These are phyloP conservation scores for Chesias legatella DNA, from an alignment of 2,888 invertebrate genomes.

Conservation along the genomic window DNA sequence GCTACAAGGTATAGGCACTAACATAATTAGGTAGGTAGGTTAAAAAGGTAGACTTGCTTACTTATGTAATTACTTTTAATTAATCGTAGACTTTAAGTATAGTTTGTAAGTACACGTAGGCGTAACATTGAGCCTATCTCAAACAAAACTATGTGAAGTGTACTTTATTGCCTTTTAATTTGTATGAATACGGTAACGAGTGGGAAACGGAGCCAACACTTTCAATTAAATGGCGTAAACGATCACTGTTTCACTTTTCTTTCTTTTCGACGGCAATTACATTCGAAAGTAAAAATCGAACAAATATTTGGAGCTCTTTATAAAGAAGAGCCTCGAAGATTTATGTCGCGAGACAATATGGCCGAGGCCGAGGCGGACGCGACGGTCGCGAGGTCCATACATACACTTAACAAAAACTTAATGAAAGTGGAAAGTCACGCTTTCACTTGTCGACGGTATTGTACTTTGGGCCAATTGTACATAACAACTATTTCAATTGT, in stretches of 20 bases:
- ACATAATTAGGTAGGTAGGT: too few species aligned
- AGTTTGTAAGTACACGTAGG: too few species aligned
- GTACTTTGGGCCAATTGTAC: constrained; percentile 66
- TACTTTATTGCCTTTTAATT: neutral
- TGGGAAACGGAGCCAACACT: constrained; percentile 18
- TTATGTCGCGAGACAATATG: constrained; percentile 76
- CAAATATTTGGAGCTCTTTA: constrained; percentile 49
- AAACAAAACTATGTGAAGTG: too few species aligned
- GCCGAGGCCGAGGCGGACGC: too few species aligned
- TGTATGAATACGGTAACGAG: constrained; percentile 10
- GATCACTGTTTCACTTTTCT: constrained; percentile 34
- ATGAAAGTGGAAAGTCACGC: constrained; percentile 79
- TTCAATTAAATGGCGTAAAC: constrained; percentile 24
- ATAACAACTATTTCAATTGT: constrained; percentile 53
- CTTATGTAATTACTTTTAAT: too few species aligned
- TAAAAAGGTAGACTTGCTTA: too few species aligned
- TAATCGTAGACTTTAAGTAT: too few species aligned
- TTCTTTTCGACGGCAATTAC: constrained; percentile 38
- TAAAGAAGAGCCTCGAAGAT: constrained; percentile 50
- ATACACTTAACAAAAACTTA: constrained; percentile 75
- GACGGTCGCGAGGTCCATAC: constrained; percentile 59
- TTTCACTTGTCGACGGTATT: constrained; percentile 74
- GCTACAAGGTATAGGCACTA: too few species aligned
- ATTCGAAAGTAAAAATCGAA: constrained; percentile 53
- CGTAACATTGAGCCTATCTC: too few species aligned